Base-by-base conservation (phyloP, 1,140 invertebrate species). In the Tetraneura akinire region DNA sequence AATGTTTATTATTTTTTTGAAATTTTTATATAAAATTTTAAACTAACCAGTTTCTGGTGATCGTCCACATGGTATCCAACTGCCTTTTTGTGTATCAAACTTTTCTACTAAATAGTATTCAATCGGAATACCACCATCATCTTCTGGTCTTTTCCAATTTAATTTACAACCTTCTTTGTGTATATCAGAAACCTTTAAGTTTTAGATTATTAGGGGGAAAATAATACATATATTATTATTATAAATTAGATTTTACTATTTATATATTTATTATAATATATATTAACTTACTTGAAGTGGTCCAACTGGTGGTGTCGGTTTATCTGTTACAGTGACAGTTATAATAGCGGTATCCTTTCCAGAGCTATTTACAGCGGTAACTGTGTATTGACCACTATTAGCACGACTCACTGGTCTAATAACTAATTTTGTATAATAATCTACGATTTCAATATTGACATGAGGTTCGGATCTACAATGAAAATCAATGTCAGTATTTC, bases 51-150 rank as follows among this genome's bases (percentile, higher is more conserved):
- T 93, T 83, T 96, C 94, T 26, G 91, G 90, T 18, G 93, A 90
- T 82, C 93, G 89, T 29, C 91, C 93, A 84, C 94, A 95, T 23
- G 95, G 95, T 82, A 97, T 91, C 97, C 97, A 98, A 81, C 92
- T 91, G n/a, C 96, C 95, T 76, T 94, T 97, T 84, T 94, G 92
- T 0, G 94, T 90, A 85, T 98, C 96, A 88, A 96, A 90, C 86
- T 97, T 98, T 83, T 98, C 96, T 29, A 97, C 91, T 86, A 97
- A 91, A 86, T 97, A 98, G 84, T 95, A 95, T 84, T 96, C 95
- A 85, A 98, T 94, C 62, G 92, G 93, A 81, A 90, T 89, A 81
- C 93, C 93, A 55, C 94, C 94, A 86, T 96, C 94, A 86, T 96
- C 94, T 84, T 91, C 90, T 11, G 96, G 96, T 66, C 94, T 88